Evolutionary conservation across 2,797 vertebrate species (phyloP).

Genomic region (Chelon auratus): DNA sequence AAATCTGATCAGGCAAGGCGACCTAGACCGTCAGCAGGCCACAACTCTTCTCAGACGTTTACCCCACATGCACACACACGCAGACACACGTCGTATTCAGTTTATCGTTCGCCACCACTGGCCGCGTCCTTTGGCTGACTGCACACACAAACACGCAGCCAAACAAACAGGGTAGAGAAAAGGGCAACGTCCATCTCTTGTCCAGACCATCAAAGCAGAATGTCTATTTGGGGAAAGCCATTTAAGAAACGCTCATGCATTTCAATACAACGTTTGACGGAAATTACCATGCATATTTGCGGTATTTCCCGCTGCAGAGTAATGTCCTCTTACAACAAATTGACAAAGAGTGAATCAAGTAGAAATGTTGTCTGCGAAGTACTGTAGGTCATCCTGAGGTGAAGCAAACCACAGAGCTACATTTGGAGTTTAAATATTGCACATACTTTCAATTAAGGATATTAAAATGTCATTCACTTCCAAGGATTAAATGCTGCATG

Average conservation of each 20-base stretch:
- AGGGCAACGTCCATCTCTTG: slow-evolving; percentile 52
- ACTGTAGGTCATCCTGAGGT: slow-evolving; percentile 31
- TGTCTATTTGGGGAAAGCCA: slow-evolving; percentile 10
- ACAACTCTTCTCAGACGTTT: slow-evolving; percentile 7
- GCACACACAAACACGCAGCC: slow-evolving; percentile 43
- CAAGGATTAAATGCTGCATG: slow-evolving; percentile 53
- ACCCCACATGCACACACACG: slow-evolving; percentile 8
- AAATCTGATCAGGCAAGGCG: background rate
- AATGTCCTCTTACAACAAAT: background rate
- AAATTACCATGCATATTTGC: background rate
- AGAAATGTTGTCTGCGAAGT: slow-evolving; percentile 40
- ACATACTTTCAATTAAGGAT: slow-evolving; percentile 24
- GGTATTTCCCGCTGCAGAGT: background rate
- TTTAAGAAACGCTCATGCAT: slow-evolving; percentile 30
- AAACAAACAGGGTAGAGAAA: slow-evolving; percentile 49
- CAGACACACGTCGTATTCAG: background rate
- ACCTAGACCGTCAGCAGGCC: slow-evolving; percentile 8
- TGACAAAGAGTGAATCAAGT: slow-evolving; percentile 6
- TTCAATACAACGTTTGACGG: slow-evolving; percentile 3
- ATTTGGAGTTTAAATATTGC: slow-evolving; percentile 32
- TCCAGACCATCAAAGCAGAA: slow-evolving; percentile 28
- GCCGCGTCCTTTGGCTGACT: slow-evolving; percentile 41
- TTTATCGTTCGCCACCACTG: slow-evolving; percentile 31
- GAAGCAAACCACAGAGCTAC: slow-evolving; percentile 17
- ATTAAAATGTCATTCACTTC: slow-evolving; percentile 41